These are phyloP conservation scores for Thalassarche chlororhynchos DNA, from an alignment of 2,113 vertebrate genomes.

Conservation along the genomic window DNA sequence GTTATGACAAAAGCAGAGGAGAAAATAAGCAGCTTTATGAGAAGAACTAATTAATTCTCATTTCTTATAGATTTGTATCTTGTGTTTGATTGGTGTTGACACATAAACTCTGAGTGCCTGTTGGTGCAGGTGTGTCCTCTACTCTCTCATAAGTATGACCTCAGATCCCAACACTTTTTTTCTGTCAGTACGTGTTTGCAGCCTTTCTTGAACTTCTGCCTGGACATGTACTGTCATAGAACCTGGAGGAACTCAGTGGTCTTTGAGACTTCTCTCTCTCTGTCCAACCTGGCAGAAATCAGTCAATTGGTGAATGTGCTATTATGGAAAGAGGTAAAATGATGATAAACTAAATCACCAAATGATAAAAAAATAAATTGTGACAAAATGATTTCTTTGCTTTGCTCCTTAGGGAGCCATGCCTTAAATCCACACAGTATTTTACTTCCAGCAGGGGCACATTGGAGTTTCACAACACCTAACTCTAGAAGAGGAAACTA, in stretches of 20 bases:
- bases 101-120: background rate
- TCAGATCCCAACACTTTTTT: background rate
- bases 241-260: background rate
- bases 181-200: background rate
- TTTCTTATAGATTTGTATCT: background rate
- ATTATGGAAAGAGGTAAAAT: background rate
- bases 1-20: background rate
- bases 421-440: background rate
- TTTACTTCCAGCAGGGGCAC: background rate
- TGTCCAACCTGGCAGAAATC: background rate
- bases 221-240: background rate
- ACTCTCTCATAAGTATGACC: background rate
- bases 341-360: too few relatives aligned
- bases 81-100: background rate
- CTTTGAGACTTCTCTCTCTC: background rate
- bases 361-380: background rate
- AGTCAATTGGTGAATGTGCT: background rate
- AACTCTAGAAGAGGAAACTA: background rate
- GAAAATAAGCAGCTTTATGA: background rate
- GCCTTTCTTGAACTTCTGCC: background rate
- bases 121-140: background rate
- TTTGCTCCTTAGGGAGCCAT: background rate
- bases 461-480: background rate
- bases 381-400: background rate
- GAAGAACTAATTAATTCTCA: background rate